Conservation (phyloP, 37 sponge, comb jelly and placozoan genomes). For the Chondrosia reniformis region DNA sequence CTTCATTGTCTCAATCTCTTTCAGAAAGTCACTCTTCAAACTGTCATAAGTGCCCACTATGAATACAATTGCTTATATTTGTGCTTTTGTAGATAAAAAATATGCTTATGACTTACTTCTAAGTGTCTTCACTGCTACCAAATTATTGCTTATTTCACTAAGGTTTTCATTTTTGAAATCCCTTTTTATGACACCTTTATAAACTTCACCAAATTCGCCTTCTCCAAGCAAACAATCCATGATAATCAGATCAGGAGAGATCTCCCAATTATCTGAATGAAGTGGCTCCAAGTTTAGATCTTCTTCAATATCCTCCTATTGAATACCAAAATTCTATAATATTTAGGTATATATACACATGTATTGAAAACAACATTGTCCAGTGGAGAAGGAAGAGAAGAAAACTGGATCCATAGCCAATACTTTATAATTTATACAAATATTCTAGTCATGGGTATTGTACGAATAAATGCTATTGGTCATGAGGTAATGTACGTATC, state of each 20-base stretch:
- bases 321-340: no score
- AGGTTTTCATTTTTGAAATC: background rate
- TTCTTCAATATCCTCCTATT: background rate
- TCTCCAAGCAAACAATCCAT: slow-evolving; percentile 19
- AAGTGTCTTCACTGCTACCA: slow-evolving; percentile 15
- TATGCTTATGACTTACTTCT: background rate
- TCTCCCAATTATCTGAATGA: slow-evolving; percentile 3
- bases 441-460: no score
- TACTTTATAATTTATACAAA: no score
- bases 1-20: background rate
- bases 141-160: background rate
- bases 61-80: background rate
- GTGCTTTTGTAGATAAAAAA: background rate
- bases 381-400: no score
- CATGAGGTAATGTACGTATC: no score
- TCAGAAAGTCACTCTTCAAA: background rate
- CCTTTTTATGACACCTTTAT: slow-evolving; percentile 10
- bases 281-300: background rate
- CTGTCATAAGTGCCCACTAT: background rate
- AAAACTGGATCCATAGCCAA: no score
- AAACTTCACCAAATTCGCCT: slow-evolving; percentile 18
- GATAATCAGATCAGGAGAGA: background rate
- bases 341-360: background rate
- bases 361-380: background rate
- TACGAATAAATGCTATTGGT: no score